A percentile compares a stretch with the other conserved stretches of the same genome.
phyloP scores from a whole-genome alignment of 1,140 invertebrate species.

The Copidosoma floridanum region DNA sequence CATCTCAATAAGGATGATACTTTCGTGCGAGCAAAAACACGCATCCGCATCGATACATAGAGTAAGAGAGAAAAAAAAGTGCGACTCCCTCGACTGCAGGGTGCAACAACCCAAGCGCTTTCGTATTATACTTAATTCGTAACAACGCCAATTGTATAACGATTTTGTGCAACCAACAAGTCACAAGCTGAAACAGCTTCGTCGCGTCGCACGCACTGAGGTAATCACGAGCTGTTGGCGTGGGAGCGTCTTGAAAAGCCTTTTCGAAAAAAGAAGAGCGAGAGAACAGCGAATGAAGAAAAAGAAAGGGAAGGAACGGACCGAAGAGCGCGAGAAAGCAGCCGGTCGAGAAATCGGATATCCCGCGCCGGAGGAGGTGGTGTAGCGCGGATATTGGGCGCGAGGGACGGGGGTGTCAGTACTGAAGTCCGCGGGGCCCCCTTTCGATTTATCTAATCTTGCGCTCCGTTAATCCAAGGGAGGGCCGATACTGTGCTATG shows the following conservation, averaged over 20 bases:
- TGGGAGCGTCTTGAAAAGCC: too few relatives aligned
- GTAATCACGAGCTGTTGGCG: too few relatives aligned
- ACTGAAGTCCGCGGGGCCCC: neutral
- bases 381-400: constrained; percentile 1
- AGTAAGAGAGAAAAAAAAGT: neutral
- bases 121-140: too few relatives aligned
- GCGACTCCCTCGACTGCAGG: neutral
- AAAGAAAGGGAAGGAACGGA: too few relatives aligned
- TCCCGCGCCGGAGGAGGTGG: neutral
- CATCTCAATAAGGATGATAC: too few relatives aligned
- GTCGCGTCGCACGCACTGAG: too few relatives aligned
- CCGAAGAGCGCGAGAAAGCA: too few relatives aligned
- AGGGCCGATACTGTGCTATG: neutral
- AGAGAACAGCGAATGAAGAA: too few relatives aligned
- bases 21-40: too few relatives aligned
- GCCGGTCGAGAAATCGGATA: neutral
- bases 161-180: neutral
- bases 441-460: constrained; percentile 15
- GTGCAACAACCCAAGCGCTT: neutral
- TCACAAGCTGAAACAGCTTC: too few relatives aligned
- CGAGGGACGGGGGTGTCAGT: neutral
- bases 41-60: too few relatives aligned
- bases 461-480: neutral
- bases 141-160: constrained; percentile 9
- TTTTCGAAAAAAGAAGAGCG: too few relatives aligned